Percentiles rank a stretch among this genome's conserved stretches.
These are phyloP conservation scores for Crotalus helleri DNA, from an alignment of 2,113 vertebrate genomes.

Conservation along the genomic window DNA sequence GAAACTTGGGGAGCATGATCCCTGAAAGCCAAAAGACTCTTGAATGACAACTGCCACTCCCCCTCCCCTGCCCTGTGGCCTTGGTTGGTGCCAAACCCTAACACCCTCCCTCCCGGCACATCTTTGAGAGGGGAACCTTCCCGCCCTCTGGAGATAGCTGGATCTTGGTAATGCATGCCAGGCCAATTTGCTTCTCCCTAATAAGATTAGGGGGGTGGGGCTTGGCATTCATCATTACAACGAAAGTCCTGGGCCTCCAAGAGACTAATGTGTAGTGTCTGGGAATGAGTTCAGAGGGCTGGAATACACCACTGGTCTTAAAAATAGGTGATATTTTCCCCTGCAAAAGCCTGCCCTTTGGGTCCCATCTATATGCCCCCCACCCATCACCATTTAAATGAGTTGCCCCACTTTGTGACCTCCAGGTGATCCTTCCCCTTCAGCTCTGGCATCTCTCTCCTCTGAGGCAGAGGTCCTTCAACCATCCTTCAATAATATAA, in stretches of 20 bases:
- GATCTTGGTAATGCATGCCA: too few relatives aligned
- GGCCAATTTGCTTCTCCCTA: too few relatives aligned
- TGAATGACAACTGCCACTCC: background rate
- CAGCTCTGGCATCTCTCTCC: background rate
- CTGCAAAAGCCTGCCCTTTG: background rate
- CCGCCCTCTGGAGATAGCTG: too few relatives aligned
- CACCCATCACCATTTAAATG: background rate
- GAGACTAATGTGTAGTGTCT: background rate
- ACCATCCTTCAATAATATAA: background rate
- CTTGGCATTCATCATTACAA: too few relatives aligned
- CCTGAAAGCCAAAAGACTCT: background rate
- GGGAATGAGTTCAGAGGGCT: background rate
- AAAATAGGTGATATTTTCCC: background rate
- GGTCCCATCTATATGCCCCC: background rate
- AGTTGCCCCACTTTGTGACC: background rate
- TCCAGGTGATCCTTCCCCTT: too few relatives aligned
- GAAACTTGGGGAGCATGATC: background rate
- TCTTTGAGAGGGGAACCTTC: too few relatives aligned
- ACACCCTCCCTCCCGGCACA: too few relatives aligned
- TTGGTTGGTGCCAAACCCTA: too few relatives aligned
- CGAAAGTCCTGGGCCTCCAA: too few relatives aligned
- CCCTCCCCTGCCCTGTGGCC: background rate
- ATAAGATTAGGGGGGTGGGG: too few relatives aligned
- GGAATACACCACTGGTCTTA: background rate
- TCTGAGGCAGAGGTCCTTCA: background rate